Evolutionary conservation across 2,888 invertebrate genomes (phyloP).

Genomic region (Antitype chi): DNA sequence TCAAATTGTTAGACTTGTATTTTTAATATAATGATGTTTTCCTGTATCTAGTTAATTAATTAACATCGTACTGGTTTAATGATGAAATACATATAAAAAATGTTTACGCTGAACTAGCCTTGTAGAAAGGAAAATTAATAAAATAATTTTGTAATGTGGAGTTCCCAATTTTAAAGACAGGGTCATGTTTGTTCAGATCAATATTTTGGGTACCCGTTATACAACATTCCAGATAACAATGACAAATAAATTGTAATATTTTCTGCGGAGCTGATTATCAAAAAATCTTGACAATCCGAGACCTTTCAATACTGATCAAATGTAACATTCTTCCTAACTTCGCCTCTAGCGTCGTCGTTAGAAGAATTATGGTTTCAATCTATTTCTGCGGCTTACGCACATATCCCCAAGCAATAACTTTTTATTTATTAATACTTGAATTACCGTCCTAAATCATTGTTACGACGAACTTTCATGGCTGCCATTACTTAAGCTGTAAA

Average conservation of each 20-base stretch:
- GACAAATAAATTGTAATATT: too few species aligned
- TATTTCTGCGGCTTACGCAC: slow-evolving; percentile 54
- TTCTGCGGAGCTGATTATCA: too few species aligned
- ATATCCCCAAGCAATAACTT: slow-evolving; percentile 52
- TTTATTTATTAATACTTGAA: slow-evolving; percentile 63
- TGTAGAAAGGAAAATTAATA: neutral
- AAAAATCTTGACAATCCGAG: neutral
- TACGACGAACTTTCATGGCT: slow-evolving; percentile 72
- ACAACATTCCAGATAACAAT: too few species aligned
- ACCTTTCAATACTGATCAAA: slow-evolving; percentile 11
- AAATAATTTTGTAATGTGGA: too few species aligned
- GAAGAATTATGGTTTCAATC: slow-evolving; percentile 43
- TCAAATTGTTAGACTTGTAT: neutral
- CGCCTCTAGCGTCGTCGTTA: slow-evolving; percentile 6
- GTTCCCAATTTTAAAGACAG: neutral
- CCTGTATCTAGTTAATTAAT: neutral
- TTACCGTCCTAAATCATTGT: slow-evolving; percentile 67
- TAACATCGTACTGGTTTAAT: neutral
- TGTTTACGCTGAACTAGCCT: neutral
- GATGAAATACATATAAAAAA: neutral
- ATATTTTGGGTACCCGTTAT: neutral
- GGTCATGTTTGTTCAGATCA: neutral
- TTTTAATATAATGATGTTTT: neutral
- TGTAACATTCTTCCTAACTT: neutral
- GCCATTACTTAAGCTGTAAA: slow-evolving; percentile 73